A percentile compares a stretch with the other conserved stretches of the same genome.
These are phyloP conservation scores for Sepioteuthis lessoniana DNA, from an alignment of 2,888 invertebrate genomes.

Conservation along the genomic window DNA sequence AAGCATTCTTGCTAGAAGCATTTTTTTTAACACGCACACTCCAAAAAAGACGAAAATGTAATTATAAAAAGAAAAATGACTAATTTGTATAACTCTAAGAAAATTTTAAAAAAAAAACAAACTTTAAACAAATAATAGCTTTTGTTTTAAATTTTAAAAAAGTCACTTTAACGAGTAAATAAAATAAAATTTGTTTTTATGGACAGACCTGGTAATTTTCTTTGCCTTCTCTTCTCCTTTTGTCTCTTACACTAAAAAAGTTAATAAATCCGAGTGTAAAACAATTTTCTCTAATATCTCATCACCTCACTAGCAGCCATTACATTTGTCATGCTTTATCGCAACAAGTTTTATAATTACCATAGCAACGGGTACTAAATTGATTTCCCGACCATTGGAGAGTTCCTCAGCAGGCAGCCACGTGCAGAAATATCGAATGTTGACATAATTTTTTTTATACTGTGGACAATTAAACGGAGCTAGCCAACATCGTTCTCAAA, in stretches of 20 bases:
- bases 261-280: neutral
- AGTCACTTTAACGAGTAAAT: neutral
- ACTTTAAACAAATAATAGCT: no score
- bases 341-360: neutral
- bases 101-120: no score
- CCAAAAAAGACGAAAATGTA: no score
- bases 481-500: no score
- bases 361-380: neutral
- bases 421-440: neutral
- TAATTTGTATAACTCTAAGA: no score
- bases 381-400: neutral
- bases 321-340: neutral
- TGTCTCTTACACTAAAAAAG: neutral
- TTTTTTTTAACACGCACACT: no score
- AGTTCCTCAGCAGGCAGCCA: neutral
- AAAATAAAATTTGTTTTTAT: neutral
- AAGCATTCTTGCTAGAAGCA: no score
- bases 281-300: neutral
- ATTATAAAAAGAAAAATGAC: no score
- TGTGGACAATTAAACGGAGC: no score
- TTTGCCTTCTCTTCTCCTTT: neutral
- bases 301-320: neutral
- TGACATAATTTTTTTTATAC: no score
- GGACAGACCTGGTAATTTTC: neutral
- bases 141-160: no score